These are phyloP conservation scores for Drosophila azteca DNA, from an alignment of 1,140 invertebrate genomes.

Conservation along the genomic window DNA sequence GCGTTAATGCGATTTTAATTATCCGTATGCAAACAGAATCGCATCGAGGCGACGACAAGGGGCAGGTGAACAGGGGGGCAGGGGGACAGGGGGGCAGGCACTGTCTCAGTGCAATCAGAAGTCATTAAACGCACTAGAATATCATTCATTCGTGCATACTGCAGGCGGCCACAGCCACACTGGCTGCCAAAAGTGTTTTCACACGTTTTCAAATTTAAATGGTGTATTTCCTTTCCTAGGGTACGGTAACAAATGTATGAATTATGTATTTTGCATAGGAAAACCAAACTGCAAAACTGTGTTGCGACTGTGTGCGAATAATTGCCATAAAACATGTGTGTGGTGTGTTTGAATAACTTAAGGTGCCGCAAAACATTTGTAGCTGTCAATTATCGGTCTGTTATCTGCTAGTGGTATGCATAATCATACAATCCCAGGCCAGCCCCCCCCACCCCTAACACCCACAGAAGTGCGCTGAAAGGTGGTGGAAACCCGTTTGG, in stretches of 20 bases:
- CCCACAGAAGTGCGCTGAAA: slow-evolving; percentile 12
- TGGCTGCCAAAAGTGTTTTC: neutral
- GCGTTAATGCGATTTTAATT: slow-evolving; percentile 74
- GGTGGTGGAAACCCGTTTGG: slow-evolving; percentile 31
- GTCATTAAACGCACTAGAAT: slow-evolving; percentile 46
- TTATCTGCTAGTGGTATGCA: slow-evolving; percentile 20
- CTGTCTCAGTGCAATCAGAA: slow-evolving; percentile 37
- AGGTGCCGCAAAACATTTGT: slow-evolving; percentile 48
- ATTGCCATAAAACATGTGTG: slow-evolving; percentile 28
- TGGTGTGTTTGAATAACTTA: slow-evolving; percentile 29
- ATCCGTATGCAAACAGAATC: slow-evolving; percentile 64
- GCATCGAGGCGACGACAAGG: slow-evolving; percentile 39
- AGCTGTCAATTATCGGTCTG: slow-evolving; percentile 51
- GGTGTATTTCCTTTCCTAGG: no score
- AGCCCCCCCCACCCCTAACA: neutral
- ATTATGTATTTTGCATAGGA: neutral
- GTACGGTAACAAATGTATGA: neutral
- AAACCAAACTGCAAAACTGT: no score
- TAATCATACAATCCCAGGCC: neutral
- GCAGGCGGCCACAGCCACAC: slow-evolving; percentile 17
- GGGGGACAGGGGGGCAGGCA: no score
- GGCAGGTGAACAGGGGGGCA: no score
- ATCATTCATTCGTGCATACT: slow-evolving; percentile 36
- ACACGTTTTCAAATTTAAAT: slow-evolving; percentile 1
- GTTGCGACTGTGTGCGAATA: slow-evolving; percentile 5